Evolutionary conservation across 1,140 invertebrate species (phyloP).

Genomic region (Limonius californicus): DNA sequence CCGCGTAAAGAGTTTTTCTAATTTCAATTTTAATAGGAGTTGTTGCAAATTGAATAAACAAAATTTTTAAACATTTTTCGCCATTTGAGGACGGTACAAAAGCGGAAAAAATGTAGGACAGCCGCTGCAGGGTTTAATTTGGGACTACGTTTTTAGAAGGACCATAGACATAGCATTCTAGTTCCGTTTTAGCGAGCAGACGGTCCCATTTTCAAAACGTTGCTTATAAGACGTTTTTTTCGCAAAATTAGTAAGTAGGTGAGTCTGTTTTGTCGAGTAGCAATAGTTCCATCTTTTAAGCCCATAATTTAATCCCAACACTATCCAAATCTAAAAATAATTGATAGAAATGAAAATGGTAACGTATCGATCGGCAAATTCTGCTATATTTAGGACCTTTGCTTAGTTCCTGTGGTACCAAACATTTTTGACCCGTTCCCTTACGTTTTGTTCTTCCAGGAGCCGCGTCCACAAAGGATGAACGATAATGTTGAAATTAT

Average conservation of each 20-base stretch:
- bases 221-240: not conserved
- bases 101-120: too few species aligned
- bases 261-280: not conserved
- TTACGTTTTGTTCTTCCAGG: too few species aligned
- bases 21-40: too few species aligned
- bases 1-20: too few species aligned
- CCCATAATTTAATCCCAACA: not conserved
- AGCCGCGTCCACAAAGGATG: slow-evolving; percentile 15
- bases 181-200: slow-evolving; percentile 10
- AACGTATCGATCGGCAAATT: slow-evolving; percentile 20
- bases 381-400: slow-evolving; percentile 19
- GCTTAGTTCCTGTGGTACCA: slow-evolving; percentile 14
- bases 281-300: not conserved
- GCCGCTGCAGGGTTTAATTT: not conserved
- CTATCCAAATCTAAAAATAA: not conserved
- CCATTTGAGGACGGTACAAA: too few species aligned
- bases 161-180: not conserved
- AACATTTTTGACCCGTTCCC: not conserved
- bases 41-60: too few species aligned
- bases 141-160: slow-evolving; percentile 5
- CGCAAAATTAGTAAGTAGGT: not conserved
- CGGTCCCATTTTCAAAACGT: slow-evolving; percentile 8
- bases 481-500: slow-evolving; percentile 33
- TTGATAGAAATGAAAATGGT: slow-evolving; percentile 13
- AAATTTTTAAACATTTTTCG: too few species aligned